Evolutionary conservation across 1,140 invertebrate species (phyloP).

Genomic region (Brachionus rotundiformis): DNA sequence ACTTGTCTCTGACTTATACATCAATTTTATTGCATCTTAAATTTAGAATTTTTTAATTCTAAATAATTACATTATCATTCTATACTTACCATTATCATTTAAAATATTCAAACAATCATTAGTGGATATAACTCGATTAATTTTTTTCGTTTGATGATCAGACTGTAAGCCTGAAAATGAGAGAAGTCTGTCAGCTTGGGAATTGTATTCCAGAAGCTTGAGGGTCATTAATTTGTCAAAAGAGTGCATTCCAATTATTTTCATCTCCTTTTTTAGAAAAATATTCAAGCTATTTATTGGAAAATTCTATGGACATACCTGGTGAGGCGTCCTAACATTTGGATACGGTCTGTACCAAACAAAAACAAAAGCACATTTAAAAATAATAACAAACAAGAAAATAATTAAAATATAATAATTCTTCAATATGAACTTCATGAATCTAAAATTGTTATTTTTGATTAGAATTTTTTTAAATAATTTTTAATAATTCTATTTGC

Average conservation of each 20-base stretch:
- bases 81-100: not conserved
- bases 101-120: not conserved
- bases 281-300: not conserved
- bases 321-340: not conserved
- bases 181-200: not conserved
- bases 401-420: slow-evolving; percentile 29
- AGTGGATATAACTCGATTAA: not conserved
- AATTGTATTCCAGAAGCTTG: not conserved
- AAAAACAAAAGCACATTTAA: not conserved
- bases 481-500: not conserved
- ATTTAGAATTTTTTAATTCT: not conserved
- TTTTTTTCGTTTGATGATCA: not conserved
- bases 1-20: not conserved
- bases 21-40: not conserved
- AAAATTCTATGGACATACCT: not conserved
- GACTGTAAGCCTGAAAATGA: not conserved
- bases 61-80: no score
- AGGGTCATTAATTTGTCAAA: not conserved
- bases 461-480: not conserved
- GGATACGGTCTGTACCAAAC: not conserved
- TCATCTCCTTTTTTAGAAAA: not conserved
- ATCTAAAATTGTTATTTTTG: not conserved
- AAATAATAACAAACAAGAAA: slow-evolving; percentile 13
- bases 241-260: slow-evolving; percentile 4
- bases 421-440: slow-evolving; percentile 17